Conservation (phyloP, 2,888 invertebrate species). For the Scaptomyza parva region DNA sequence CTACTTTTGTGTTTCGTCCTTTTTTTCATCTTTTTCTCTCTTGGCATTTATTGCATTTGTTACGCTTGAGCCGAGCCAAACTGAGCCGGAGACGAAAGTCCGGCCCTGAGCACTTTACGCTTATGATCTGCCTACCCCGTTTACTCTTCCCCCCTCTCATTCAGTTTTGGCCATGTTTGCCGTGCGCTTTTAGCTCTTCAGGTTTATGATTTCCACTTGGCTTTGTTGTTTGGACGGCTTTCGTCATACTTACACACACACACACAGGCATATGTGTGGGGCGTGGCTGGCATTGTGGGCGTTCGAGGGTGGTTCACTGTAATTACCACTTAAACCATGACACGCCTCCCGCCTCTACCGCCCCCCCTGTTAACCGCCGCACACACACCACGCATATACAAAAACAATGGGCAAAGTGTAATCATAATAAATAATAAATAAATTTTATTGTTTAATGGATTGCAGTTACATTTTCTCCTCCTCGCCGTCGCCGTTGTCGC, state of each 20-base stretch:
- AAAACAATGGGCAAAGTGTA: constrained; percentile 66
- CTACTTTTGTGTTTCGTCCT: constrained; percentile 53
- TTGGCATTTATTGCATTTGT: constrained; percentile 80
- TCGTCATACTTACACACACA: constrained; percentile 37
- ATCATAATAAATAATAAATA: constrained; percentile 82
- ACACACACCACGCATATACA: constrained; percentile 9
- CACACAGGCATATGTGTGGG: constrained; percentile 48
- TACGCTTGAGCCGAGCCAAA: constrained; percentile 59
- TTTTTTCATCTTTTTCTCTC: constrained; percentile 34
- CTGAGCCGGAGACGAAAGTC: constrained; percentile 19
- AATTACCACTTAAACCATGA: constrained; percentile 77
- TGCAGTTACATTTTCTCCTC: constrained; percentile 72
- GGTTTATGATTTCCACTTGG: constrained; percentile 78
- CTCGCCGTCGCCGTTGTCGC: constrained; percentile 28
- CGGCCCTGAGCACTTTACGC: constrained; percentile 63
- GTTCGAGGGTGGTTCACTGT: constrained; percentile 49
- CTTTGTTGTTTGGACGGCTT: constrained; percentile 24
- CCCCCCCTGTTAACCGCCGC: constrained; percentile 1
- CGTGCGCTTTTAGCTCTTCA: constrained; percentile 72
- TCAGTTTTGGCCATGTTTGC: constrained; percentile 70
- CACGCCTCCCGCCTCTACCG: constrained; percentile 6
- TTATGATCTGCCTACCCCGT: constrained; percentile 68
- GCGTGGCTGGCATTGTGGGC: constrained; percentile 45
- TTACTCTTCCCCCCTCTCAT: neutral
- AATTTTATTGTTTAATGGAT: constrained; percentile 81